Conservation (phyloP, 2,113 vertebrate genomes). For the Vulpes ferrilata region DNA sequence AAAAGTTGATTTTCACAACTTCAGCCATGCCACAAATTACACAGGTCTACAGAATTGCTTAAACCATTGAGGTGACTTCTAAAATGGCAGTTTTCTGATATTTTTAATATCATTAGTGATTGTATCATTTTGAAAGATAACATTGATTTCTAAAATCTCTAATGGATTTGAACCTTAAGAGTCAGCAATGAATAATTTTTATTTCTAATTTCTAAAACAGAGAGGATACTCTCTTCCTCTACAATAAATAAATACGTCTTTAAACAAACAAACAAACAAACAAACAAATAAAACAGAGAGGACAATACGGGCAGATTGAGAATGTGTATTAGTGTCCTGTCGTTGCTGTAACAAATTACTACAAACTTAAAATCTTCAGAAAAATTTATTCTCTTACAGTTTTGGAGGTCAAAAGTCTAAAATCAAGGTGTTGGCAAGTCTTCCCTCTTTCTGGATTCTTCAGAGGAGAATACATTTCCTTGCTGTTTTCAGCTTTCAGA, state of each 20-base stretch:
- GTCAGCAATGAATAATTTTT: neutral
- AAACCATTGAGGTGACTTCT: neutral
- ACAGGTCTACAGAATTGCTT: neutral
- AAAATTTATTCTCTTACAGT: neutral
- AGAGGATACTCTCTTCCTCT: too few relatives aligned
- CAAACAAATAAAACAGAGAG: too few relatives aligned
- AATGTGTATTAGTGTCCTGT: neutral
- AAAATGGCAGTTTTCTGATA: neutral
- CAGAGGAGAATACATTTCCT: rapidly evolving
- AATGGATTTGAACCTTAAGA: neutral
- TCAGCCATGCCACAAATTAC: neutral
- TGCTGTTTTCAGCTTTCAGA: neutral
- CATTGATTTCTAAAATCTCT: constrained; percentile 17
- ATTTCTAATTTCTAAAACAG: neutral
- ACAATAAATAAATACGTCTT: too few relatives aligned
- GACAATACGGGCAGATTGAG: neutral
- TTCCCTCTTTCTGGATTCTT: neutral
- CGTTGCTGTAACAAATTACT: neutral
- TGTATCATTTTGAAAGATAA: neutral
- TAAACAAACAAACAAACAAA: too few relatives aligned
- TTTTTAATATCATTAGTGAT: neutral
- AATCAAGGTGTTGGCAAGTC: neutral
- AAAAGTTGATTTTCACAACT: neutral
- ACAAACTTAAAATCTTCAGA: neutral
- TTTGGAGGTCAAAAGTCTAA: neutral